Evolutionary conservation across 1,140 invertebrate genomes (phyloP), one percentile per base, ranked within the genome.

Genomic region (Lysiphlebus fabarum): DNA sequence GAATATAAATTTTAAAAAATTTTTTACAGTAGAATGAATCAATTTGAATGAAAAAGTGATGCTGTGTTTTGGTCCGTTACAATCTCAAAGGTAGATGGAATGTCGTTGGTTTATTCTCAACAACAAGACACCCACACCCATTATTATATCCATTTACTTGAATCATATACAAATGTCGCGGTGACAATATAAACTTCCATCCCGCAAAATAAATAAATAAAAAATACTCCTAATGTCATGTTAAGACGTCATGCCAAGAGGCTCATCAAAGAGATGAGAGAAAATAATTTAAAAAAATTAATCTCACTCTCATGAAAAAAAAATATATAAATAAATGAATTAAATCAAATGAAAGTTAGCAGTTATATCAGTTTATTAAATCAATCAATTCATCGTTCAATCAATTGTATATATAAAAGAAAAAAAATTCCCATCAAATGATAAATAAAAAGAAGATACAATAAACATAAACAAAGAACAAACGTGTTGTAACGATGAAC

Each of bases 161-260:
- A 33, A 37, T 14, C 49, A 26, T 26, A 26, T 26, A 26, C 4
- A 26, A 2, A 1, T 26, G 17, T 26, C 4, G 70, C 53, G 67
- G 70, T 73, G 72, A 76, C 71, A 73, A 65, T 76, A 76, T 76
- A 71, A 70, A 67, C 64, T 65, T 67, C 69, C 72, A 74, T 75
- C 72, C 73, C 36, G 68, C 53, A 26, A 26, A 26, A 26, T 26
- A 26, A 26, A 26, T n/a, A 26, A 26, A 17, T 1, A 26, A 26
- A 26, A 26, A 2, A 26, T 26, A 26, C 17, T 65, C 69, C 72
- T 76, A 76, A 76, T 76, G 69, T 72, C 74, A 67, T 75, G 74
- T 76, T 74, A 73, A 73, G 70, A 70, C 69, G 68, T 73, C 65
- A 51, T 51, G 49, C 49, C 49, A 51, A 51, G 49, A 26, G 17